These are phyloP conservation scores for Disparrhopalites patrizii DNA, from an alignment of 2,888 invertebrate species.

Conservation along the genomic window DNA sequence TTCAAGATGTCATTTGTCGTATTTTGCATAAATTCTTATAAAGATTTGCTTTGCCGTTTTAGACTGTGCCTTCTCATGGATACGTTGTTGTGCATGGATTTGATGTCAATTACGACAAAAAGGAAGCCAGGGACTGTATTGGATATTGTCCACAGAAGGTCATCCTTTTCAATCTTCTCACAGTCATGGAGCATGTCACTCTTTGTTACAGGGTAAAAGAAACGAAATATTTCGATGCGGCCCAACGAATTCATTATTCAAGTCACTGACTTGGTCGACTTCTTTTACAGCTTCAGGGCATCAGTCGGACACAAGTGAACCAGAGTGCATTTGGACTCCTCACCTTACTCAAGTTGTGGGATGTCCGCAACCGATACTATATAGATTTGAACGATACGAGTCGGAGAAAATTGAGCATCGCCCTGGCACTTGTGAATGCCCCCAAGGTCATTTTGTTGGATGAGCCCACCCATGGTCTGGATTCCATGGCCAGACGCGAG, in stretches of 20 bases:
- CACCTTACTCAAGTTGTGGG: slow-evolving; percentile 31
- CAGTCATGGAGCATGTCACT: slow-evolving; percentile 38
- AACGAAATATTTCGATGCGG: no score
- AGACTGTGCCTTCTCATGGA: slow-evolving; percentile 33
- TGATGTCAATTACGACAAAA: slow-evolving; percentile 31
- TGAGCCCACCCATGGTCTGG: slow-evolving; percentile 36
- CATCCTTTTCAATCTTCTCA: slow-evolving; percentile 39
- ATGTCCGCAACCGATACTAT: slow-evolving; percentile 27
- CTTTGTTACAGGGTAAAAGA: slow-evolving; percentile 39
- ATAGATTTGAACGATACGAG: slow-evolving; percentile 31
- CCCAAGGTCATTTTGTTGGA: slow-evolving; percentile 41
- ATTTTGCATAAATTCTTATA: no score
- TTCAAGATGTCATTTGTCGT: no score
- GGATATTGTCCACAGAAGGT: slow-evolving; percentile 40
- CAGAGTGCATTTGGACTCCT: slow-evolving; percentile 25
- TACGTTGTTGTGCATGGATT: slow-evolving; percentile 31
- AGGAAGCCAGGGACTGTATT: slow-evolving; percentile 27
- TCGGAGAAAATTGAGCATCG: slow-evolving; percentile 35
- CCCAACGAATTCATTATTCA: no score
- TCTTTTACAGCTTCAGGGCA: slow-evolving; percentile 35
- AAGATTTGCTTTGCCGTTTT: no score
- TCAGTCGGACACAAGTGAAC: slow-evolving; percentile 26
- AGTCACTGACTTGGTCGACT: slow-evolving; percentile 4
- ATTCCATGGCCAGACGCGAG: slow-evolving; percentile 34
- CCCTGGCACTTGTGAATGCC: slow-evolving; percentile 37